phyloP scores from a whole-genome alignment of 2,888 invertebrate genomes.

The Drosophila tripunctata region DNA sequence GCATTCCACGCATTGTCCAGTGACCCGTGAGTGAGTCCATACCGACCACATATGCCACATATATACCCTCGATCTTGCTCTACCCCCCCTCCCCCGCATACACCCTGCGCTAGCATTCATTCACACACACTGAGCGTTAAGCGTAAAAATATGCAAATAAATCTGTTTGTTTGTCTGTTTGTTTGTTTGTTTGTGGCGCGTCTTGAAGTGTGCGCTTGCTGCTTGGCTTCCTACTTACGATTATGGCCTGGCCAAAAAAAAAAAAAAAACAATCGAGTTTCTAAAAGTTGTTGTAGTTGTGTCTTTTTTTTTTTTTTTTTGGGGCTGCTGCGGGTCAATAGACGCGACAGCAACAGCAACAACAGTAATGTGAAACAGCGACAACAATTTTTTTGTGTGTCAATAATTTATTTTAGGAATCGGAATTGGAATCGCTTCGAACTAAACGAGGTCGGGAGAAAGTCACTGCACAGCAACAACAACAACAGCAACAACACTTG shows the following conservation, averaged over 20 bases:
- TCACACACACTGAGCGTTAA: not conserved
- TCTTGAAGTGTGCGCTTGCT: constrained; percentile 24
- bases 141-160: constrained; percentile 62
- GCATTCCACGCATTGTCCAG: constrained; percentile 67
- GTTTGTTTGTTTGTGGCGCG: constrained; percentile 4
- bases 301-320: constrained; percentile 14
- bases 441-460: constrained; percentile 76
- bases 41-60: not conserved
- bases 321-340: constrained; percentile 65
- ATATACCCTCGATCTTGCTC: not conserved
- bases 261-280: constrained; percentile 46
- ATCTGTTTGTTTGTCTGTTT: not conserved
- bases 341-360: constrained; percentile 40
- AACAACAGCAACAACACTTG: constrained; percentile 53
- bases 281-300: constrained; percentile 50
- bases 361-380: constrained; percentile 15
- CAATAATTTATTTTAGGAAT: constrained; percentile 74
- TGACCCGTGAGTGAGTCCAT: constrained; percentile 41
- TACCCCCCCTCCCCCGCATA: not conserved
- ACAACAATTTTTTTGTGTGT: constrained; percentile 64
- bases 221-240: constrained; percentile 47
- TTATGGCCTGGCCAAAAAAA: constrained; percentile 51
- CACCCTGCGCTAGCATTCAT: not conserved
- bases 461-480: constrained; percentile 58
- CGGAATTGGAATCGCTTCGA: constrained; percentile 63